These are phyloP conservation scores for Thaumatotibia leucotreta DNA, from an alignment of 1,140 invertebrate species.

Conservation along the genomic window DNA sequence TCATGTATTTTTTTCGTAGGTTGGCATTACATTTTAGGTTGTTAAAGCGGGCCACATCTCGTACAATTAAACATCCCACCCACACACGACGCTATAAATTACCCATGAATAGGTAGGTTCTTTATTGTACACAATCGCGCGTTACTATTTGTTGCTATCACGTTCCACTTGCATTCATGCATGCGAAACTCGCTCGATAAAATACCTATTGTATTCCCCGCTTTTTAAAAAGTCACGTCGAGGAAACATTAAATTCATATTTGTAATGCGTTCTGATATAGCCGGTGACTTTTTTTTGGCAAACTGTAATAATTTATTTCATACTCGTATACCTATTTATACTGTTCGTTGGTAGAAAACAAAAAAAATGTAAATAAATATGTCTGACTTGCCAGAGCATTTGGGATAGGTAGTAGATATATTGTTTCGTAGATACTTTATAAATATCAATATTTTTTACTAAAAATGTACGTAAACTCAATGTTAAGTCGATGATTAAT, in stretches of 20 bases:
- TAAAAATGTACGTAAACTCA: too few species aligned
- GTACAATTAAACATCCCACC: not conserved
- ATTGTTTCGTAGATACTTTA: too few species aligned
- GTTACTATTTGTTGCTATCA: constrained; percentile 31
- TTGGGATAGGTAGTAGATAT: too few species aligned
- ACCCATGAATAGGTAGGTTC: constrained; percentile 18
- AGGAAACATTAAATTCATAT: constrained; percentile 28
- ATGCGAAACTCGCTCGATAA: constrained; percentile 28
- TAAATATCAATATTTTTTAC: too few species aligned
- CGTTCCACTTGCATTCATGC: constrained; percentile 25
- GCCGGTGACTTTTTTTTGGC: not conserved
- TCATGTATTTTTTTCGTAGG: not conserved
- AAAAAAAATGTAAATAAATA: too few species aligned
- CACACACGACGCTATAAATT: constrained; percentile 18
- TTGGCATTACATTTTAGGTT: constrained; percentile 1
- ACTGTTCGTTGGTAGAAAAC: too few species aligned
- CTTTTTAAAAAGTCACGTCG: constrained; percentile 35
- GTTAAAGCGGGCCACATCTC: not conserved
- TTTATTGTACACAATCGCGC: constrained; percentile 26
- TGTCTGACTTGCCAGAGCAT: too few species aligned
- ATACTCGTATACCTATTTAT: too few species aligned
- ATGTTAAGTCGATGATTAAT: too few species aligned
- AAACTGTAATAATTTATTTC: not conserved
- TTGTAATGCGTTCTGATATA: not conserved
- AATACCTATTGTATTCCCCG: constrained; percentile 24